Conservation (phyloP, 2,888 invertebrate genomes). For the Iselma pallidipennis region DNA sequence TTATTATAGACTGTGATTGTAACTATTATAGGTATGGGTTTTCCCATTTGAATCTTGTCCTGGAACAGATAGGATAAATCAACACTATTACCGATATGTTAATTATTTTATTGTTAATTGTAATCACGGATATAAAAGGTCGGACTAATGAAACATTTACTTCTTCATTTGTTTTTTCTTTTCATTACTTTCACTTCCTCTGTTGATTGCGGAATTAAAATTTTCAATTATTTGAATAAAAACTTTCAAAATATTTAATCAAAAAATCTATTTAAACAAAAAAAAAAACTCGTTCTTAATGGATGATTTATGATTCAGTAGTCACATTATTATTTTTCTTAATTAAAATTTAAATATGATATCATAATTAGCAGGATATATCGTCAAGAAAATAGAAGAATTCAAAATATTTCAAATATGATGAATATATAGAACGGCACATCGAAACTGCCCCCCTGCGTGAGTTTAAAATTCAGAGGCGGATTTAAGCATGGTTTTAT, state of each 20-base stretch:
- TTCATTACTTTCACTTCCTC: slow-evolving; percentile 25
- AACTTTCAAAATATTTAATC: neutral
- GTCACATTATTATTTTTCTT: neutral
- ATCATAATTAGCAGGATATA: too few relatives aligned
- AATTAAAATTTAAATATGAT: neutral
- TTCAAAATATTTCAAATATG: too few relatives aligned
- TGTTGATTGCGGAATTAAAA: slow-evolving; percentile 14
- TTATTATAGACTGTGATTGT: neutral
- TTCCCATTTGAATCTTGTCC: neutral
- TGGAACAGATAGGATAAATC: neutral
- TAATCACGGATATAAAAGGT: slow-evolving; percentile 24
- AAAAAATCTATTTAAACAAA: too few relatives aligned
- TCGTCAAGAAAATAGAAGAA: too few relatives aligned
- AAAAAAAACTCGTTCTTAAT: neutral
- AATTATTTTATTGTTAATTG: slow-evolving; percentile 12
- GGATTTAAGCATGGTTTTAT: too few relatives aligned
- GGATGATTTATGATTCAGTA: neutral
- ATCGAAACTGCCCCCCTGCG: too few relatives aligned
- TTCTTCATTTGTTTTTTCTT: slow-evolving; percentile 11
- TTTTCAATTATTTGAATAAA: neutral
- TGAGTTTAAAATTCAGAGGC: too few relatives aligned
- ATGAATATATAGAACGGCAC: too few relatives aligned
- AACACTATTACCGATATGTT: neutral
- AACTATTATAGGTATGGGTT: neutral
- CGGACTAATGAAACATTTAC: slow-evolving; percentile 7